Evolutionary conservation across 2,888 invertebrate genomes (phyloP).

Genomic region (Proisotoma minuta): DNA sequence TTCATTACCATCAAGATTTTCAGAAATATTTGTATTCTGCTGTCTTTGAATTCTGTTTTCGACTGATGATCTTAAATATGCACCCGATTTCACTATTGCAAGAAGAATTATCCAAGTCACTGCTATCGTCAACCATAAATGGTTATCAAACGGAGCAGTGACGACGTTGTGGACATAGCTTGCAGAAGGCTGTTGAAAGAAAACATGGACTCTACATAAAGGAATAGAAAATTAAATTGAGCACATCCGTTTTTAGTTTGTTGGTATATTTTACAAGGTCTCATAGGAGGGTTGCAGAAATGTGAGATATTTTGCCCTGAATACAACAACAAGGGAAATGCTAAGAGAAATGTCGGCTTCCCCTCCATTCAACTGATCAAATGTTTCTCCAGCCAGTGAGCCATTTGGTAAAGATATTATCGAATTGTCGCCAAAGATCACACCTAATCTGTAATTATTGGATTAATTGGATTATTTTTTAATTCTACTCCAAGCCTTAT

Average conservation of each 20-base stretch:
- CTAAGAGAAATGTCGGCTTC: conserved; percentile 22
- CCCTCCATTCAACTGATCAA: conserved; percentile 8
- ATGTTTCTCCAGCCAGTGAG: conserved; percentile 9
- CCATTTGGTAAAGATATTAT: conserved; percentile 2
- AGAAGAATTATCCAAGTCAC: conserved; percentile 20
- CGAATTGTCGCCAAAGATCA: conserved; percentile 16
- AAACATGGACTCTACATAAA: conserved; percentile 24
- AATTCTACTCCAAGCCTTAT: too few relatives aligned
- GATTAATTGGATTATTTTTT: too few relatives aligned
- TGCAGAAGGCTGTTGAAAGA: conserved; percentile 34
- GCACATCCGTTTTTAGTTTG: too few relatives aligned
- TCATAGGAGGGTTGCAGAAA: conserved; percentile 22
- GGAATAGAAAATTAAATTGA: not conserved
- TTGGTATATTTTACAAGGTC: conserved; percentile 10
- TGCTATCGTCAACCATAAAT: conserved; percentile 26
- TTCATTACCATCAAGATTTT: not conserved
- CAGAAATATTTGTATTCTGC: too few relatives aligned
- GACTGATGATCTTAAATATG: conserved; percentile 7
- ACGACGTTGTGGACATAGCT: conserved; percentile 31
- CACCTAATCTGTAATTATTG: conserved; percentile 3
- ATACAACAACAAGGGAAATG: not conserved
- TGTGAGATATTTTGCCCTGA: conserved; percentile 14
- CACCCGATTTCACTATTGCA: not conserved
- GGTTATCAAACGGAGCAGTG: conserved; percentile 21
- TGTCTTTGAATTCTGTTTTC: not conserved